Percentiles rank a stretch among this genome's conserved stretches.
phyloP scores from a whole-genome alignment of 2,797 vertebrate species.

The Myiotriccus ornatus region DNA sequence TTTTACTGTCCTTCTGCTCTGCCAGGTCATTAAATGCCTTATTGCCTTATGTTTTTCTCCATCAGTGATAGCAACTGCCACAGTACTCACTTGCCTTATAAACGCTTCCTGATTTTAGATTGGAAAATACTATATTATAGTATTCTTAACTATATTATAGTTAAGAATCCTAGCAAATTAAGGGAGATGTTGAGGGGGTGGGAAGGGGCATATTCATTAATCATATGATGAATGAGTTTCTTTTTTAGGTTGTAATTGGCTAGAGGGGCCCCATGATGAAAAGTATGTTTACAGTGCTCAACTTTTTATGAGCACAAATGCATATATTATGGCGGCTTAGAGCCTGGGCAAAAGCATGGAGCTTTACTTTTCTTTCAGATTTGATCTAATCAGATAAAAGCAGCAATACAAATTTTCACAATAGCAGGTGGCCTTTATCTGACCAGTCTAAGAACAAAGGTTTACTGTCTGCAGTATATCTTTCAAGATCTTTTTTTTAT shows the following conservation, averaged over 20 bases:
- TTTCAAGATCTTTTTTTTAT: neutral
- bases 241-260: neutral
- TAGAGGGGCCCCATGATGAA: neutral
- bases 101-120: neutral
- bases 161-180: neutral
- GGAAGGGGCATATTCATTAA: neutral
- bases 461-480: neutral
- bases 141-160: neutral
- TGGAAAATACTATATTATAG: neutral
- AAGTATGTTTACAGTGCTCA: neutral
- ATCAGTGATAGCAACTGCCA: neutral
- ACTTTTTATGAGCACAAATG: neutral
- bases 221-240: neutral
- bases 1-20: neutral
- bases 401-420: neutral
- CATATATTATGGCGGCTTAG: neutral
- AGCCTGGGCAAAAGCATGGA: neutral
- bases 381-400: slow-evolving; percentile 2
- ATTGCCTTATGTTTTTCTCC: neutral
- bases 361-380: neutral
- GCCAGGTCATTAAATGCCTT: neutral
- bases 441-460: neutral
- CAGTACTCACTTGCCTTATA: neutral
- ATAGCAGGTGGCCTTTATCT: neutral
- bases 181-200: neutral